These are phyloP conservation scores for Myotis findleyi DNA, from an alignment of 2,797 vertebrate species.

Conservation along the genomic window DNA sequence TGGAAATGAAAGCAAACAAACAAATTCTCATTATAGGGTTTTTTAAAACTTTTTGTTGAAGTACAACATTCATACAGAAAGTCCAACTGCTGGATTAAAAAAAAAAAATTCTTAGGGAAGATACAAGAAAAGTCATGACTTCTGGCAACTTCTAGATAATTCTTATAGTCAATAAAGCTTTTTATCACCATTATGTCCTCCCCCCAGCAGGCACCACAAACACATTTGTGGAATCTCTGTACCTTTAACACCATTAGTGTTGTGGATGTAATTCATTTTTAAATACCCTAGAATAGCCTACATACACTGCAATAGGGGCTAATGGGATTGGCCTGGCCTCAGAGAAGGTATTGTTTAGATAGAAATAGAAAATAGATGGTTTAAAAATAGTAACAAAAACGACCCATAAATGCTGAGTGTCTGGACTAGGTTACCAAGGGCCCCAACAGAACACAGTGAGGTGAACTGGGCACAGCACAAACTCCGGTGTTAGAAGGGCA, in stretches of 20 bases:
- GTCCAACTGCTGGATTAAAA: background rate
- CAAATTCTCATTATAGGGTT: background rate
- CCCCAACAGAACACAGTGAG: background rate
- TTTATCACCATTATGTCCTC: background rate
- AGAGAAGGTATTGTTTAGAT: background rate
- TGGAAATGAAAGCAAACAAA: conserved; percentile 38
- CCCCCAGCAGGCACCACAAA: background rate
- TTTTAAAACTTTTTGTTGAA: background rate
- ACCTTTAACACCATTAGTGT: background rate
- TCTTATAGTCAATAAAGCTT: background rate
- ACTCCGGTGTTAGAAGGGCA: background rate
- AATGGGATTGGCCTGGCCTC: background rate
- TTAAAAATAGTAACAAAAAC: background rate
- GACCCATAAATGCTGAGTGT: background rate
- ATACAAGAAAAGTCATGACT: background rate
- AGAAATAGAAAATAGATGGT: background rate
- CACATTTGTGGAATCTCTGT: background rate
- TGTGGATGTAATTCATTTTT: background rate
- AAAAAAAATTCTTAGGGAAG: background rate
- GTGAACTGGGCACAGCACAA: background rate
- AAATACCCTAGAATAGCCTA: background rate
- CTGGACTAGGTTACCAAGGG: background rate
- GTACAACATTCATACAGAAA: background rate
- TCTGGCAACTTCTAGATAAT: conserved; percentile 19
- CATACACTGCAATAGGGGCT: background rate